Evolutionary conservation across 2,797 vertebrate species (phyloP), one percentile per base, ranked within the genome.

Genomic region (Tangara arthus): DNA sequence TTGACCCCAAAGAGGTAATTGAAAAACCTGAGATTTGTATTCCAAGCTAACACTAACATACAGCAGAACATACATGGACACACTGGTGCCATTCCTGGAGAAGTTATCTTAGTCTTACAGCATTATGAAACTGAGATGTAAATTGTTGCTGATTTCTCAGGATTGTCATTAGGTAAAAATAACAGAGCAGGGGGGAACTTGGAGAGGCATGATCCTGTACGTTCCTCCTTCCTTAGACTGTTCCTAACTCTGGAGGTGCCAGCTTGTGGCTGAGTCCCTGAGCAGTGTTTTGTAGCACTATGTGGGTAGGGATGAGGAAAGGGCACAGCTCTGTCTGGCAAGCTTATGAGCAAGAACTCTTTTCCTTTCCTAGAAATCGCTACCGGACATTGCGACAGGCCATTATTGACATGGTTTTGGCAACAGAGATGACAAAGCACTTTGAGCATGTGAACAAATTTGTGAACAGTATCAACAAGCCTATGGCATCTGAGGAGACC

Each of bases 401-500:
- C 88, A 98, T 98, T 90, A 98, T 98, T 80, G 98, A 98, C 86
- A 98, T 98, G 98, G 98, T 98, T 95, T 96, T 98, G 95, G 98
- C 98, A 72, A 98, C 98, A 4, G 98, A 98, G 94, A 98, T 98
- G 98, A 98, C 98, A 1, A 98, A 98, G 93, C 98, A 98, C 95
- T 98, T 98, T 72, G 98, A 98, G 94, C 98, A 98, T 0, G 98
- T 98, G 91, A 98, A 98, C 94, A 98, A 98, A 91, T 98, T 98
- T 97, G 98, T 98, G 87, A 98, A 98, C 90, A 98, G 98, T 91
- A 97, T 98, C 97, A 98, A 98, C 94, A 98, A 98, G 88, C 97
- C 98, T 10, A 80, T 97, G 95, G 95, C 97, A 61, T 96, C 97
- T 14, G 98, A 98, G 89, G 97, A 98, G 56, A 98, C 78, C 65